phyloP scores from a whole-genome alignment of 2,888 invertebrate species.

The Quadriops clusia region DNA sequence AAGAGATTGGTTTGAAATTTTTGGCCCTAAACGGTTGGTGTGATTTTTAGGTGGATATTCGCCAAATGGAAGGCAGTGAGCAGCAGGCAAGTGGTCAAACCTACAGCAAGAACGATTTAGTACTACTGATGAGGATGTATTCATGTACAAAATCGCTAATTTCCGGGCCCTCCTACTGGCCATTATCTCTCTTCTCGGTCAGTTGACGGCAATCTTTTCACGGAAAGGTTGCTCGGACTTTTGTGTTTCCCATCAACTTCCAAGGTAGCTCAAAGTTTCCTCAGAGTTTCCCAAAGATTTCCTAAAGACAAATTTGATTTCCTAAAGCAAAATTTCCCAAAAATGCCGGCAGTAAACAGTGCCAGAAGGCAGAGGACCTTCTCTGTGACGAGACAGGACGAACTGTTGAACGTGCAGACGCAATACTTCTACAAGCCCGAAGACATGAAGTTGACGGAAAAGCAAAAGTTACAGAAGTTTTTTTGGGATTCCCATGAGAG shows the following conservation, averaged over 20 bases:
- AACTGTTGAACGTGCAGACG: conserved; percentile 30
- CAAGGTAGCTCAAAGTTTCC: neutral
- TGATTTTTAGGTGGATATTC: too few relatives aligned
- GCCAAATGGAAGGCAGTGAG: too few relatives aligned
- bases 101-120: conserved; percentile 19
- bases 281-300: conserved; percentile 7
- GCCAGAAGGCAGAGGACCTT: conserved; percentile 20
- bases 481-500: conserved; percentile 65
- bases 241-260: neutral
- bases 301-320: neutral
- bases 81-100: too few relatives aligned
- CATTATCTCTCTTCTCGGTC: conserved; percentile 15
- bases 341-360: conserved; percentile 19
- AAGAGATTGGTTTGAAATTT: too few relatives aligned
- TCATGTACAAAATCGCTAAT: conserved; percentile 42
- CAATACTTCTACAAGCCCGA: conserved; percentile 56
- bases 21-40: too few relatives aligned
- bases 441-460: conserved; percentile 43
- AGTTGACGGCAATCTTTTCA: conserved; percentile 11
- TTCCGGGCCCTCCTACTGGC: conserved; percentile 36
- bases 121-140: conserved; percentile 37
- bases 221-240: neutral
- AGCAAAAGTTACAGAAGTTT: conserved; percentile 51
- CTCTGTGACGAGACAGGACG: conserved; percentile 31
- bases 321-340: conserved; percentile 1